Conservation (phyloP, 1,140 invertebrate genomes). For the Scaptomyza hsui region DNA sequence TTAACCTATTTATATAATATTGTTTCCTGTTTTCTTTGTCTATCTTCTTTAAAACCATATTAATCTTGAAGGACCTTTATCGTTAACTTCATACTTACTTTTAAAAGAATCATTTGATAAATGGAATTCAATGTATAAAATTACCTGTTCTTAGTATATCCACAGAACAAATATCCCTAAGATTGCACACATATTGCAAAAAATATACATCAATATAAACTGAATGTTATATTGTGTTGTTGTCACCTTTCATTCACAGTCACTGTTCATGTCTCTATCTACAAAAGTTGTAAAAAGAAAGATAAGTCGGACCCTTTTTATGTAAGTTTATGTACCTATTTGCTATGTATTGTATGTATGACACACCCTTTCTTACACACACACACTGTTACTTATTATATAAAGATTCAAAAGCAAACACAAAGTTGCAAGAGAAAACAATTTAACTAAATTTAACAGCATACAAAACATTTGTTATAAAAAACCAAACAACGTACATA, state of each 20-base stretch:
- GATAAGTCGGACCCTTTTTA: conserved; percentile 36
- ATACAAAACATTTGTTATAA: conserved; percentile 26
- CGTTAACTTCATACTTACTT: background rate
- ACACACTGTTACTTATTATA: conserved; percentile 21
- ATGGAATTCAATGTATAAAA: background rate
- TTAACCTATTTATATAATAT: conserved; percentile 16
- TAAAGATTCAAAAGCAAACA: conserved; percentile 35
- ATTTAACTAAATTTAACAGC: conserved; percentile 24
- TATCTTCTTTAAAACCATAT: background rate
- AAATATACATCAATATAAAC: conserved; percentile 46
- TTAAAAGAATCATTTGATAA: background rate
- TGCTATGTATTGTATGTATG: conserved; percentile 58
- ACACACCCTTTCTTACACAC: conserved; percentile 9
- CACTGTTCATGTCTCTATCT: conserved; percentile 48
- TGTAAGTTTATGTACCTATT: conserved; percentile 70
- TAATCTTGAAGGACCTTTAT: background rate
- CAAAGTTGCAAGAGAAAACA: conserved; percentile 10
- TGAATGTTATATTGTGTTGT: conserved; percentile 73
- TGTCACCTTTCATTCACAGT: conserved; percentile 62
- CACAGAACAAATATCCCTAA: background rate
- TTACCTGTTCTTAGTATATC: conserved; percentile 3
- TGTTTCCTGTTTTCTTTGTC: conserved; percentile 3
- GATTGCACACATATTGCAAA: background rate
- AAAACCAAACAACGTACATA: conserved; percentile 18
- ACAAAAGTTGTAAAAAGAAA: conserved; percentile 14